phyloP scores from a whole-genome alignment of 2,797 vertebrate genomes.

The Falco cherrug region DNA sequence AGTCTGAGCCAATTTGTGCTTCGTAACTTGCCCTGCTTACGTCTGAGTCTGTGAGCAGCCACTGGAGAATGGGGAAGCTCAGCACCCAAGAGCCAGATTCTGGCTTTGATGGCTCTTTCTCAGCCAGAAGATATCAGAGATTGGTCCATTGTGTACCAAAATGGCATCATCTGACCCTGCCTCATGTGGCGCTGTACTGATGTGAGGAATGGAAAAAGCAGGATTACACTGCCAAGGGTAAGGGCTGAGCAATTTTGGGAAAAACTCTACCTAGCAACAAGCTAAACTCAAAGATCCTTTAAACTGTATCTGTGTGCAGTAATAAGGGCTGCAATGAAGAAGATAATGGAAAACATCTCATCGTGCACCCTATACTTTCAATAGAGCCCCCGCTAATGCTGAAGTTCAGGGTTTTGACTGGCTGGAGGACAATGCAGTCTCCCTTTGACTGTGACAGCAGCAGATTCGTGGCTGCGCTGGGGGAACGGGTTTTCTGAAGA shows the following conservation, averaged over 20 bases:
- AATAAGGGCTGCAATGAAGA: constrained; percentile 58
- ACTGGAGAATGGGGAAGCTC: neutral
- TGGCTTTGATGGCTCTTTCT: neutral
- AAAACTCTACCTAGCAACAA: constrained; percentile 51
- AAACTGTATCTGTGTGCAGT: constrained; percentile 33
- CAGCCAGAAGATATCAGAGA: neutral
- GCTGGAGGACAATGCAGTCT: constrained; percentile 42
- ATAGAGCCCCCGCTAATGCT: constrained; percentile 28
- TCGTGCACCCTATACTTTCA: constrained; percentile 18
- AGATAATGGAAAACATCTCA: constrained; percentile 64
- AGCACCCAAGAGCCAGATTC: neutral
- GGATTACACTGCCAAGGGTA: neutral
- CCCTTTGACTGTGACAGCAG: constrained; percentile 42
- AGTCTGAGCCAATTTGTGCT: neutral
- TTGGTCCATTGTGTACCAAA: neutral
- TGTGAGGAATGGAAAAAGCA: neutral
- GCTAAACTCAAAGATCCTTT: constrained; percentile 46
- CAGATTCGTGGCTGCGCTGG: constrained; percentile 4
- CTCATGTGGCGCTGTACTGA: fast-evolving
- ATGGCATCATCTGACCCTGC: neutral
- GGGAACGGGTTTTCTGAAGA: constrained; percentile 34
- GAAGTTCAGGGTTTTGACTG: constrained; percentile 57
- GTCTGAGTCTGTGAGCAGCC: neutral
- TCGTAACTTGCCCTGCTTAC: neutral
- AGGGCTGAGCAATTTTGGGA: neutral